Evolutionary conservation across 2,888 invertebrate genomes (phyloP), one percentile per base, ranked within the genome.

Genomic region (Ecliptopera silaceata): DNA sequence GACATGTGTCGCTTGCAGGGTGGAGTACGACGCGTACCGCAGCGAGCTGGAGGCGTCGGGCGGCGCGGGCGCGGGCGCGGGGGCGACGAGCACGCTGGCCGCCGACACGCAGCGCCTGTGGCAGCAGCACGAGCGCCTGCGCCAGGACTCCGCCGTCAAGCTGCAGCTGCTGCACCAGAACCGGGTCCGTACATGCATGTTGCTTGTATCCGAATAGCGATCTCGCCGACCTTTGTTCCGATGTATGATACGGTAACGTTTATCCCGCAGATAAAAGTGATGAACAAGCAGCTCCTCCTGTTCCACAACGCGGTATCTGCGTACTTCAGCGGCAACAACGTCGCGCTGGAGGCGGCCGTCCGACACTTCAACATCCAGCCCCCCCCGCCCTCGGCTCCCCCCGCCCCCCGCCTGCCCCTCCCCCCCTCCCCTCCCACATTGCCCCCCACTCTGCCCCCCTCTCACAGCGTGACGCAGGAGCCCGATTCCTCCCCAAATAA

Each of bases 21-120:
- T 99, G 84, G 99, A 99, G 85, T 99, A 97, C 85, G 99, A 99
- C 92, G 99, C 99, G 44, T 98, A 99, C 87, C 95, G 99, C 79
- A 96, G 96, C 80, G 99, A 99, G 90, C 90, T 98, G 74, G 98
- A 98, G 83, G 93, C 95, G 51, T 91, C 97, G 26, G 46, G 22
- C 12, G 22, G 15, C 4, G 38, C 20, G 10, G 44, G 17, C 1
- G 6, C 44, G 11, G 34, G 12, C 22, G 26, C 49, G 49, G 29
- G 44, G 31, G 44, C 29, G 13, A 31, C 20, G 5, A 42, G 44
- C 39, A 96, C 97, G 71, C 94, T 97, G 20, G 95, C 97, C 77
- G 77, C 71, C 52, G 71, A 94, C 82, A 97, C 96, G 86, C 95
- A 96, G 76, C 93, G 95, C 29, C 97, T 98, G 80, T 97, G 97